Evolutionary conservation across 1,140 invertebrate species (phyloP).

Genomic region (Drosophila neocordata): DNA sequence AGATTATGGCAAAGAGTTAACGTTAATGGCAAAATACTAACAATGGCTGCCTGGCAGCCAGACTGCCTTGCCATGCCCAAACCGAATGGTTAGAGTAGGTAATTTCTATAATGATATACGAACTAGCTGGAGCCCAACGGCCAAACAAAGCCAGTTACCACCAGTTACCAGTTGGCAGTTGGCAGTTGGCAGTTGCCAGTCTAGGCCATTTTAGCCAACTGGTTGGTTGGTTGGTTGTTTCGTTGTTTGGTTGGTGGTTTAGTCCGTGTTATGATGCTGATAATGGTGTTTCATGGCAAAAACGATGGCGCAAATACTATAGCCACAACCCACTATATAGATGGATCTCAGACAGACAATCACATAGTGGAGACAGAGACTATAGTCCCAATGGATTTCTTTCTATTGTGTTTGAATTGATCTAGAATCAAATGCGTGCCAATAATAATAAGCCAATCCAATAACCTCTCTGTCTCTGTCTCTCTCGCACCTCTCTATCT

Average conservation of each 20-base stretch:
- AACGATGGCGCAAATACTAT: no score
- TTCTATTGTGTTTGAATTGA: conserved; percentile 12
- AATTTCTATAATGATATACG: conserved; percentile 82
- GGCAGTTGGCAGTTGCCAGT: conserved; percentile 19
- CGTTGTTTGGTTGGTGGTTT: background rate
- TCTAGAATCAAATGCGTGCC: conserved; percentile 61
- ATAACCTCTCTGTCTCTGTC: background rate
- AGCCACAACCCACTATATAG: conserved; percentile 26
- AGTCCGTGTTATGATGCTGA: conserved; percentile 29
- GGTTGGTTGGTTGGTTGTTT: conserved; percentile 15
- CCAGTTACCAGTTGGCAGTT: conserved; percentile 6
- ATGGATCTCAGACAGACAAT: conserved; percentile 29
- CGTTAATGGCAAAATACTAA: conserved; percentile 79
- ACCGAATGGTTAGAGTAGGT: conserved; percentile 60
- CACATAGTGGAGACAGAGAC: background rate
- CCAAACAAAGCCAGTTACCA: conserved; percentile 48
- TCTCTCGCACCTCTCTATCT: background rate
- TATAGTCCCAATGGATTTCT: background rate
- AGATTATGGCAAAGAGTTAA: conserved; percentile 78
- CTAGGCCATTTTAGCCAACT: conserved; percentile 6
- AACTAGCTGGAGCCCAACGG: conserved; percentile 71
- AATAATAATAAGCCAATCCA: conserved; percentile 63
- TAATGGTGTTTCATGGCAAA: conserved; percentile 41
- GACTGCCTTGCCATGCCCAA: conserved; percentile 21
- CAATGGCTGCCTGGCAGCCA: conserved; percentile 58